A percentile compares a stretch with the other conserved stretches of the same genome.
Conservation (phyloP, 2,113 vertebrate genomes). For the Calonectris borealis region DNA sequence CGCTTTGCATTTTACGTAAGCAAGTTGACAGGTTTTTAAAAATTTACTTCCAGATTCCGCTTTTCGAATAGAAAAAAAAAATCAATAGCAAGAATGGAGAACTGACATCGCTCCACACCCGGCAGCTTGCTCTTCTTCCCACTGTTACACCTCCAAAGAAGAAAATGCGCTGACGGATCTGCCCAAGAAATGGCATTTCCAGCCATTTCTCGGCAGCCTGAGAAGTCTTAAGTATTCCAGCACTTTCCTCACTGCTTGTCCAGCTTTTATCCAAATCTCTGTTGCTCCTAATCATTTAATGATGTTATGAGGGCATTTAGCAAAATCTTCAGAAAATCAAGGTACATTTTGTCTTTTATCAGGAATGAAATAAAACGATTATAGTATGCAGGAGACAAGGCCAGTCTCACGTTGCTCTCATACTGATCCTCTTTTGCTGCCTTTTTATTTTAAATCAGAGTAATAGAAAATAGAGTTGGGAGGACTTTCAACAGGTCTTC, state of each 20-base stretch:
- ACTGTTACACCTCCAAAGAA: neutral
- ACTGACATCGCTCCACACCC: accelerated
- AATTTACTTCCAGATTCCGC: neutral
- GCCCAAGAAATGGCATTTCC: neutral
- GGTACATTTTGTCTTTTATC: neutral
- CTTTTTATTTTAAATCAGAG: neutral
- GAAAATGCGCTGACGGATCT: neutral
- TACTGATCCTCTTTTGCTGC: neutral
- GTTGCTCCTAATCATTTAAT: neutral
- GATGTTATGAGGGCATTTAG: neutral
- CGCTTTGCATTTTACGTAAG: neutral
- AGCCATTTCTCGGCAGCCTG: neutral
- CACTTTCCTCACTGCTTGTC: neutral
- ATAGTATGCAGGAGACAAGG: neutral
- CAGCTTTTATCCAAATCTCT: neutral
- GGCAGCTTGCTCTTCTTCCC: neutral
- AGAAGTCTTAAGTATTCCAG: neutral
- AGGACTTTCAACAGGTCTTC: neutral
- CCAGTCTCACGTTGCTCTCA: neutral
- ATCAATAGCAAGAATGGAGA: neutral
- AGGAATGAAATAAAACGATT: neutral
- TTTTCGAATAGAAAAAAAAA: neutral
- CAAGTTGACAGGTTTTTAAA: neutral
- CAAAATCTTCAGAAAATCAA: neutral
- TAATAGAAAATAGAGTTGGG: neutral